Conservation (phyloP, 2,888 invertebrate genomes). For the Scaptomyza flava region DNA sequence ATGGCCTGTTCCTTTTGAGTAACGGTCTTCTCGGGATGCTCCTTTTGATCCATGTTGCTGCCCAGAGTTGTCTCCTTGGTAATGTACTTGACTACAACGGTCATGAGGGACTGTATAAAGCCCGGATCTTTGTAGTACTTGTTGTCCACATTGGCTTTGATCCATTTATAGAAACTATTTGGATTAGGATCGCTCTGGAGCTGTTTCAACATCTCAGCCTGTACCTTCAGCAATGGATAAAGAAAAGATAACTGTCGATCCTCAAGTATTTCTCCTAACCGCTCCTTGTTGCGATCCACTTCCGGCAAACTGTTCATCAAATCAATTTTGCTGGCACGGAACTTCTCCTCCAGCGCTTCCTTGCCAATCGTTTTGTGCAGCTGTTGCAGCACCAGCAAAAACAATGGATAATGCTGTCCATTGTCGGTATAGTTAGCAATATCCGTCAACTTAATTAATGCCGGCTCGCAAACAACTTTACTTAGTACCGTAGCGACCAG, state of each 20-base stretch:
- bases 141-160: slow-evolving; percentile 94
- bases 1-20: slow-evolving; percentile 93
- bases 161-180: slow-evolving; percentile 95
- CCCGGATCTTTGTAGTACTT: slow-evolving; percentile 93
- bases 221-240: slow-evolving; percentile 94
- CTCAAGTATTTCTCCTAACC: slow-evolving; percentile 90
- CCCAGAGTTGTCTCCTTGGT: slow-evolving; percentile 88
- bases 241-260: slow-evolving; percentile 94
- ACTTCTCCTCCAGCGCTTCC: slow-evolving; percentile 90
- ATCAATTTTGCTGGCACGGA: slow-evolving; percentile 93
- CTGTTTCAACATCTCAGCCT: slow-evolving; percentile 94
- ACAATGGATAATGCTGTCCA: slow-evolving; percentile 94
- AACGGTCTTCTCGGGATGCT: slow-evolving; percentile 89
- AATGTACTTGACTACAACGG: slow-evolving; percentile 91
- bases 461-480: slow-evolving; percentile 86
- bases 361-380: slow-evolving; percentile 91
- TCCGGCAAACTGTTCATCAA: slow-evolving; percentile 92
- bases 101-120: slow-evolving; percentile 94
- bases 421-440: slow-evolving; percentile 91
- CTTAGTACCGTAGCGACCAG: slow-evolving; percentile 87
- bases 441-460: slow-evolving; percentile 89
- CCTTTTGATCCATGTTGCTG: slow-evolving; percentile 86
- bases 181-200: slow-evolving; percentile 94
- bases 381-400: slow-evolving; percentile 93
- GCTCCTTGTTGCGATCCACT: slow-evolving; percentile 92